These are phyloP conservation scores for Ondatra zibethicus DNA, from an alignment of 2,113 vertebrate species.

Conservation along the genomic window DNA sequence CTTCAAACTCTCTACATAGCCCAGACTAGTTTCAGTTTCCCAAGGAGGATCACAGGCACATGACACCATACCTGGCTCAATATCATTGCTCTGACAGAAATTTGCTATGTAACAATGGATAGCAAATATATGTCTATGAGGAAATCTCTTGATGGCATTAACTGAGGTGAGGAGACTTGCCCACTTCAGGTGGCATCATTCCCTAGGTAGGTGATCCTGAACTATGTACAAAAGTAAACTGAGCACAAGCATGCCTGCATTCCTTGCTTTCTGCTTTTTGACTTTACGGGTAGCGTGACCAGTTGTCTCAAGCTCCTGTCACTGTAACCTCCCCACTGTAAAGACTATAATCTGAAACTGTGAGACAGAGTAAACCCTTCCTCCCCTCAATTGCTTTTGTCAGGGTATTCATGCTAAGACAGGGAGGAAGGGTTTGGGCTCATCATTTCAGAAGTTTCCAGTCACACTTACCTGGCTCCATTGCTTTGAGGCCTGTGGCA, in stretches of 20 bases:
- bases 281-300: neutral
- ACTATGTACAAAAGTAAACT: neutral
- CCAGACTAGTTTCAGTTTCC: neutral
- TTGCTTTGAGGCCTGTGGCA: no score
- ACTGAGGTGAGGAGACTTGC: neutral
- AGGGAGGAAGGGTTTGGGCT: neutral
- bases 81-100: neutral
- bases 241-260: neutral
- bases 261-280: neutral
- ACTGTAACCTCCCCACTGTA: neutral
- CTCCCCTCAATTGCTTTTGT: neutral
- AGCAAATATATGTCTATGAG: neutral
- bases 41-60: neutral
- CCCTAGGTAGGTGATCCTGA: neutral
- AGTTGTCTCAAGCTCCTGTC: neutral
- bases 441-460: no score
- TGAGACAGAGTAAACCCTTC: neutral
- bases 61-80: neutral
- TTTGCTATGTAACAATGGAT: neutral
- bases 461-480: no score
- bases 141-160: neutral
- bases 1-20: neutral
- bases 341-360: neutral
- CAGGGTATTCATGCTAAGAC: neutral
- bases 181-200: neutral